Evolutionary conservation across 2,888 invertebrate genomes (phyloP), one percentile per base, ranked within the genome.

Genomic region (Aspidiotus rigidus): DNA sequence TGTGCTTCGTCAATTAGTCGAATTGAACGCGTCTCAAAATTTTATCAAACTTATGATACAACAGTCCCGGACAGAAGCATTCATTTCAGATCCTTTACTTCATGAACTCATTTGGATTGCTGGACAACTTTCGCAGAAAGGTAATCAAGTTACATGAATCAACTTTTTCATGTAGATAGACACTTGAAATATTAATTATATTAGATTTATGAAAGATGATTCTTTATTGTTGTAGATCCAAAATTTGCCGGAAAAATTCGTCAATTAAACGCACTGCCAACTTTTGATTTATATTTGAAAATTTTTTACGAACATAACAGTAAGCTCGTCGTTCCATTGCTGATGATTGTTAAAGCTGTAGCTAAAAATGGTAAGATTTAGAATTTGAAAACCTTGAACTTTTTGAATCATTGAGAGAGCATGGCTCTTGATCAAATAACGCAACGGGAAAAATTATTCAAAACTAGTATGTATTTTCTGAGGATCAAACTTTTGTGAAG

Each of bases 231-330:
- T 75, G 11, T 74, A 79, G 81, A 81, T 76, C 73, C 77, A 8
- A 87, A 86, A 78, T 87, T 88, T 76, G 83, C 85, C 16, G 77
- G 82, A 71, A 86, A 86, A 79, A 82, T 85, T 17, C 81, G 86
- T 74, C 80, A 84, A 76, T 77, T 83, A 54, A 84, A 83, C 57
- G 82, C 83, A 72, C 81, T 83, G 1, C 82, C 83, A 76, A 80
- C 83, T 73, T 82, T 85, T 77, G 85, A 85, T 75, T 77, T 80
- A n/a, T 79, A 85, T 72, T 75, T 85, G 56, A 83, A 83, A 75
- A 81, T 81, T 44, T 81, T 57, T 62, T 62, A 84, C 74, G 83
- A 81, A 57, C 63, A 83, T 64, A 83, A 84, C 75, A 82, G 81
- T 73, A 83, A 83, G 75, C 77, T 83, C 7, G 77, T 85, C 71